phyloP scores from a whole-genome alignment of 2,797 vertebrate species.

The Bovichtus diacanthus region DNA sequence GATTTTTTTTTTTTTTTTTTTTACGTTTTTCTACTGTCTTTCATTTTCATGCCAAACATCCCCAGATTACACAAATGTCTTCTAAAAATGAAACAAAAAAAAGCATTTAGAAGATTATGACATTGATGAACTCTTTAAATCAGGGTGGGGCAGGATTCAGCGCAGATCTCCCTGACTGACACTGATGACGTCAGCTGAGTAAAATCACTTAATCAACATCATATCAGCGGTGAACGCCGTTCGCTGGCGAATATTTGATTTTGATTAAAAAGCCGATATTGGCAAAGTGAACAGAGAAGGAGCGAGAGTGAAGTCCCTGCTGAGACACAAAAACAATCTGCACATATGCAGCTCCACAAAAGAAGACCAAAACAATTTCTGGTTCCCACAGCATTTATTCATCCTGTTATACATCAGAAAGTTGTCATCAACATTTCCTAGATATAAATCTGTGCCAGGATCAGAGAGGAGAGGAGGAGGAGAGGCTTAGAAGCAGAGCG shows the following conservation, averaged over 20 bases:
- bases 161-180: conserved; percentile 44
- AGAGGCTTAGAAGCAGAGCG: conserved; percentile 79
- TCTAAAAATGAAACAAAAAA: conserved; percentile 27
- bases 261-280: conserved; percentile 62
- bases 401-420: conserved; percentile 80
- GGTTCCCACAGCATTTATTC: conserved; percentile 80
- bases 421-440: conserved; percentile 80
- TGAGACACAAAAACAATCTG: conserved; percentile 60
- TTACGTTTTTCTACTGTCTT: too few relatives aligned
- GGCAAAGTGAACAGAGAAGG: conserved; percentile 32
- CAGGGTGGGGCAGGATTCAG: conserved; percentile 45
- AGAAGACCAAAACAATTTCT: conserved; percentile 74
- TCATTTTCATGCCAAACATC: conserved; percentile 6
- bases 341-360: conserved; percentile 64
- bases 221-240: conserved; percentile 24
- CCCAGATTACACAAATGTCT: too few relatives aligned
- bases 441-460: conserved; percentile 77
- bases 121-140: conserved; percentile 66
- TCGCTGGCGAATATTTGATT: conserved; percentile 61
- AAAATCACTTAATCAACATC: conserved; percentile 43
- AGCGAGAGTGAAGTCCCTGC: conserved; percentile 52
- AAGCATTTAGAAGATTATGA: conserved; percentile 8
- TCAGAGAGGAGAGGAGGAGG: conserved; percentile 74
- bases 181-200: conserved; percentile 31
- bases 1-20: too few relatives aligned